Evolutionary conservation across 2,888 invertebrate genomes (phyloP).

Genomic region (Lochmaea capreae): DNA sequence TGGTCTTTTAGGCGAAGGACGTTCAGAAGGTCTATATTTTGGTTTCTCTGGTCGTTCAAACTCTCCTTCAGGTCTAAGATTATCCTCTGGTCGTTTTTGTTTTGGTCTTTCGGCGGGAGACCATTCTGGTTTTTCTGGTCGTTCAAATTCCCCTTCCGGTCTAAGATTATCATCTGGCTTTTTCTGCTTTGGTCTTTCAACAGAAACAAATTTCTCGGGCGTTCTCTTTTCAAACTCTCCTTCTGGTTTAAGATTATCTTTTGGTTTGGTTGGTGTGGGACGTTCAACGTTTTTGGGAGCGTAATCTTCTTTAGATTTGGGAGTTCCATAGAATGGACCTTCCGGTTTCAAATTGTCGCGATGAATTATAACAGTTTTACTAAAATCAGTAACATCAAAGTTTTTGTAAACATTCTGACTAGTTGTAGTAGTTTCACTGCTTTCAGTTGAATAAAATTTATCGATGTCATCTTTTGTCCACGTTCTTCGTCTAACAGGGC

Average conservation of each 20-base stretch:
- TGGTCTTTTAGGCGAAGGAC: constrained; percentile 64
- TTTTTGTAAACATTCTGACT: constrained; percentile 75
- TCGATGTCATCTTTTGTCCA: constrained; percentile 81
- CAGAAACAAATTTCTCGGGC: constrained; percentile 57
- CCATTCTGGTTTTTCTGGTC: constrained; percentile 54
- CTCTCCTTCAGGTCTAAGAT: constrained; percentile 69
- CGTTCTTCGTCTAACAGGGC: constrained; percentile 77
- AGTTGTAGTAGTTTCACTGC: constrained; percentile 72
- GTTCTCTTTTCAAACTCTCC: constrained; percentile 65
- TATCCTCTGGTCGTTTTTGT: constrained; percentile 73
- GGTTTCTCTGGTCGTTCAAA: constrained; percentile 59
- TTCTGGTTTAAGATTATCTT: constrained; percentile 66
- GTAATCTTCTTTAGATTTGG: constrained; percentile 65
- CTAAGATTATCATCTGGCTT: constrained; percentile 66
- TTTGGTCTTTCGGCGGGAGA: constrained; percentile 59
- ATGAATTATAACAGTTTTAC: constrained; percentile 62
- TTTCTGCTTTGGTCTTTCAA: constrained; percentile 64
- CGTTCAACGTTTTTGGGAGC: constrained; percentile 61
- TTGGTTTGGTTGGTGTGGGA: constrained; percentile 64
- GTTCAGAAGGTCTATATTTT: constrained; percentile 58
- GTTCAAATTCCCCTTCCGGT: constrained; percentile 67
- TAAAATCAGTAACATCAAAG: constrained; percentile 72
- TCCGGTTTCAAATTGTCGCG: constrained; percentile 68
- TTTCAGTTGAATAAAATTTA: constrained; percentile 74
- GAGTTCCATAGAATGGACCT: constrained; percentile 67